Evolutionary conservation across 2,113 vertebrate species (phyloP), one percentile per base, ranked within the genome.

Genomic region (Oriolus oriolus): DNA sequence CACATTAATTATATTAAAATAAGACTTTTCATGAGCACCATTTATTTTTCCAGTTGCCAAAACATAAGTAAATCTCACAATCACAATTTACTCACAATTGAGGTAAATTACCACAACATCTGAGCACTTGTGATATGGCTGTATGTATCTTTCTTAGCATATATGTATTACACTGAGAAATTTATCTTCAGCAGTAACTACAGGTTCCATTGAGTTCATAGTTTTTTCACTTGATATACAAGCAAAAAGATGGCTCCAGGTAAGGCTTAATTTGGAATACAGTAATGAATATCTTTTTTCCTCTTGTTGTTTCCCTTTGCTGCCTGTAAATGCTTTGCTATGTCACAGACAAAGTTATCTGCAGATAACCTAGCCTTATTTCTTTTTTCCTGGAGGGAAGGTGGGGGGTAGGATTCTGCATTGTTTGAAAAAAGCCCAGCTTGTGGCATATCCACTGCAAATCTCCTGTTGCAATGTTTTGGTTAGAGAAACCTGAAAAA

Each of bases 361-460:
- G n/a, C n/a, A 49, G 31, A 56, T 44, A 80, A 53, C 4, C 6
- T 31, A 18, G 10, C 10, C 30, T 63, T 59, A 18, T 33, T 61
- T 74, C 5, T n/a, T 76, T 76, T 70, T 56, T 65, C 8, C 31
- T 61, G 31, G 15, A 61, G 19, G 15, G 23, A 17, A 18, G 4
- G 17, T 28, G 1, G 2, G 0, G 1, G 15, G 13, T 7, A 93
- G 5, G 18, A 52, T 76, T 39, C 78, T 47, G 5, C 13, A 22
- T 2, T 16, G 21, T 27, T 83, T 44, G 24, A 37, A 52, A 13
- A 6, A 79, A 84, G 31, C 50, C 3, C 2, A 8, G 15, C 22
- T 85, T 93, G 11, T 60, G n/a, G n/a, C 22, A 45, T 41, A 61
- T 17, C 30, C 27, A 28, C 9, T 18, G 10, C 7, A 82, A 45